Evolutionary conservation across 2,113 vertebrate genomes (phyloP).

Genomic region (Rhinogobius similis): DNA sequence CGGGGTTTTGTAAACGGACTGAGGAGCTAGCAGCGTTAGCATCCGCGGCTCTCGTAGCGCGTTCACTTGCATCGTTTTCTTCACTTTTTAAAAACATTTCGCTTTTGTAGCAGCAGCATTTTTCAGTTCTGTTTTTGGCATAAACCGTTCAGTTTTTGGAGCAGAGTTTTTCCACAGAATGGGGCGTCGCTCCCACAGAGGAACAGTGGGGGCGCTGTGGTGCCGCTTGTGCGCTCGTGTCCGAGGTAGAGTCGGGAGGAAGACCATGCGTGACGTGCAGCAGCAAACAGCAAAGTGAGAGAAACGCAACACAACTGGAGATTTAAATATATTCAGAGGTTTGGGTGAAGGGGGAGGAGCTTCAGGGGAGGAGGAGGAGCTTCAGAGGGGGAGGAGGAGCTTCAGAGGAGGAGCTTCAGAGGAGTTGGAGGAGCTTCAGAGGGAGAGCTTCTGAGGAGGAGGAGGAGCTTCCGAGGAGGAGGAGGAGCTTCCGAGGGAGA

Average conservation of each 20-base stretch:
- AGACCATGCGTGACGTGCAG: constrained; percentile 69
- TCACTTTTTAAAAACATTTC: background rate
- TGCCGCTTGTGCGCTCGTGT: constrained; percentile 2
- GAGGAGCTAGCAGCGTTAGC: background rate
- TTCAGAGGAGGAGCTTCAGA: background rate
- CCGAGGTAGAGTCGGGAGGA: constrained; percentile 55
- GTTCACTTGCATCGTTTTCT: background rate
- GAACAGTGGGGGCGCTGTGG: constrained; percentile 2
- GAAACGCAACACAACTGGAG: background rate
- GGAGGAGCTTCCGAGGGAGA: too few species aligned
- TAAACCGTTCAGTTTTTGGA: constrained; percentile 22
- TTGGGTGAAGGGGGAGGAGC: background rate
- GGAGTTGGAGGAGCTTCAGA: too few species aligned
- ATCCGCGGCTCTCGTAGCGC: background rate
- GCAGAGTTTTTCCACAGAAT: background rate
- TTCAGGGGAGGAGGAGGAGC: background rate
- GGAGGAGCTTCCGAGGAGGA: too few species aligned
- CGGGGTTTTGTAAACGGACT: background rate
- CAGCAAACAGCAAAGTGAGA: constrained; percentile 51
- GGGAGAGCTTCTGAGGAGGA: too few species aligned
- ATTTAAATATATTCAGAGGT: background rate
- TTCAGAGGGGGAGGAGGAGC: background rate
- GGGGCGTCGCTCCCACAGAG: constrained; percentile 9
- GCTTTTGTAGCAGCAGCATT: background rate
- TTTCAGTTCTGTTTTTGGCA: constrained; percentile 16